Base-by-base conservation (phyloP, 2,113 vertebrate species). In the Irena cyanogastra region DNA sequence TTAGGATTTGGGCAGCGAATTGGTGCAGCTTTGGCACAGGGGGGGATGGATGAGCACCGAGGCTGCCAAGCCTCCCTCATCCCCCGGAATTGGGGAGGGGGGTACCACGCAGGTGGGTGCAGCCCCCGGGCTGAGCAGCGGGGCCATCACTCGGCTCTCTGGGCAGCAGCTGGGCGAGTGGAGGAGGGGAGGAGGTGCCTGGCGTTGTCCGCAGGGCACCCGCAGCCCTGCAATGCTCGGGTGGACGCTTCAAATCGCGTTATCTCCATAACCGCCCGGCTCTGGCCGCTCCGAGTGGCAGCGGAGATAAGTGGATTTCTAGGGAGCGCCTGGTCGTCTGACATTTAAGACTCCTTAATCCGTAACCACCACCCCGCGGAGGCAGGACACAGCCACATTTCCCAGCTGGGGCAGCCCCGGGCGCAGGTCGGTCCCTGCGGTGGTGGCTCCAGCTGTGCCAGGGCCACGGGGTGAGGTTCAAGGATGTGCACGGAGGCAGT, bases 281-380 rank as follows among this genome's bases (percentile, higher is more conserved):
- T 91, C 96, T 63, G 92, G 89, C 93, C 88, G 76, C 88, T 80
- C 92, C 90, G 93, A 96, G 91, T 95, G 96, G 92, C 96, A 89
- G 85, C 30, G 59, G 93, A 96, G 95, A 97, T 97, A 96, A 97
- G 93, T 95, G 95, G 93, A 96, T 96, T 94, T 96, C 89, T 59
- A 90, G 89, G 93, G 93, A 96, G 92, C 89, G 90, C 97, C 94
- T 97, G 93, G 85, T 94, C 80, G 92, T 90, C 93, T 96, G 94
- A 95, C 92, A 97, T 95, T 95, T 95, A 95, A 95, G 93, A 88
- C 94, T 96, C 95, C 90, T 90, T 97, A 95, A 94, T 96, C 95
- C 94, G 21, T 93, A 91, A 90, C 91, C 79, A 90, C 87, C 79
- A 89, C 93, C 88, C 91, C 0, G 30, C 8, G 10, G 74, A 89